Base-by-base conservation (phyloP, 2,888 invertebrate species). In the Limenitis arthemis region DNA sequence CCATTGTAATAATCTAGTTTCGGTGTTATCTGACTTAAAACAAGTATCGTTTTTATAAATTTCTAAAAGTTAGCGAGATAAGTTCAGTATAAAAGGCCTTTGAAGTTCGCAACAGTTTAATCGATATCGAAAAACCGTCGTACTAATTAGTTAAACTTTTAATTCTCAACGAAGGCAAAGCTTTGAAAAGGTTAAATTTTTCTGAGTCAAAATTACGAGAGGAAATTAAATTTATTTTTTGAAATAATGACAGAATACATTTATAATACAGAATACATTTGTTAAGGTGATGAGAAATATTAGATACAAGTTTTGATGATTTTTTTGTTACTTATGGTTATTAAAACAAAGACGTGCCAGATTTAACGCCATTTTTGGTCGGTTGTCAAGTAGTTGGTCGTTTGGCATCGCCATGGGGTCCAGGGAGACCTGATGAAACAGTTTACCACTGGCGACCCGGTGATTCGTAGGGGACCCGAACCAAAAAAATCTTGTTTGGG, bases 71-170 rank as follows among this genome's bases (percentile, higher is more conserved):
- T 47, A 33, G 12, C 32, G 32, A 32, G 31, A 36, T 51, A 61
- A 60, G 57, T 58, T 60, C 39, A 54, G 41, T 42, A 50, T 37
- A 55, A 51, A 60, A 48, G 28, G 48, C 42, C 54, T 55, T 62
- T 59, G 61, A 61, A 59, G 54, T 56, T 56, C 57, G 53, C 58
- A 62, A 59, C 49, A 41, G 58, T 58, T 60, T 61, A 61, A 64
- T 65, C 63, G 57, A 63, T 67, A 65, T 54, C 54, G 48, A 61
- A 65, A 60, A 60, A 44, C 44, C 39, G 55, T 39, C 39, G 55
- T 54, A 49, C 57, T 65, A 70, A 70, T 69, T 68, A 61, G 61
- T 57, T 61, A 69, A 73, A 73, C 66, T 71, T 73, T 70, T 68
- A 63, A 70, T 69, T 70, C 68, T 58, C 65, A 68, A 69, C 67